phyloP scores from a whole-genome alignment of 2,888 invertebrate species.

The Pyralis farinalis region DNA sequence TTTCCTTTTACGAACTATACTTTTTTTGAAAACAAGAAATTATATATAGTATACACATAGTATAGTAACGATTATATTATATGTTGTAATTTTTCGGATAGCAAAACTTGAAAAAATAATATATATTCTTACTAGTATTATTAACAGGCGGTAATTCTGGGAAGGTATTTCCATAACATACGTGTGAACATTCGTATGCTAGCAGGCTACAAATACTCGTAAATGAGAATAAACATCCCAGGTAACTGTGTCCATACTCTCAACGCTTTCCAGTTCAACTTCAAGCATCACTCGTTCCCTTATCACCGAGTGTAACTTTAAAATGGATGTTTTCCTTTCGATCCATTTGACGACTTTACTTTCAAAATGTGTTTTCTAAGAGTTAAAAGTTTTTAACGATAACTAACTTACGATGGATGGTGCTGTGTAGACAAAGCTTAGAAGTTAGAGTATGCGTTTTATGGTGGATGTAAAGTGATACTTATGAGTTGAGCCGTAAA shows the following conservation, averaged over 20 bases:
- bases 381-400: constrained; percentile 39
- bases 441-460: background rate
- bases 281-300: constrained; percentile 34
- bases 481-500: background rate
- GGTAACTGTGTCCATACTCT: constrained; percentile 20
- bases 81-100: too few relatives aligned
- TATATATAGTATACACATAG: too few relatives aligned
- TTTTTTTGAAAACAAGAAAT: too few relatives aligned
- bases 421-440: background rate
- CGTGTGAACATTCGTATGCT: background rate
- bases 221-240: constrained; percentile 14
- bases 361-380: constrained; percentile 46
- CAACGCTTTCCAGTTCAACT: constrained; percentile 35
- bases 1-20: too few relatives aligned
- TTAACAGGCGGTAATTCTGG: too few relatives aligned
- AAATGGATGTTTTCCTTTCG: constrained; percentile 52
- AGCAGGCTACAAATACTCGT: background rate
- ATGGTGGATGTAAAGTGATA: background rate
- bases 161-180: too few relatives aligned
- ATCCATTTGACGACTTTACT: constrained; percentile 44
- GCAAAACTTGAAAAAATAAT: too few relatives aligned
- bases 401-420: constrained; percentile 14
- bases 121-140: too few relatives aligned
- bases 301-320: constrained; percentile 46
- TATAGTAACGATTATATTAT: too few relatives aligned